A percentile compares a stretch with the other conserved stretches of the same genome.
Conservation (phyloP, 64 coral and sea anemone species). For the Platygyra sinensis region DNA sequence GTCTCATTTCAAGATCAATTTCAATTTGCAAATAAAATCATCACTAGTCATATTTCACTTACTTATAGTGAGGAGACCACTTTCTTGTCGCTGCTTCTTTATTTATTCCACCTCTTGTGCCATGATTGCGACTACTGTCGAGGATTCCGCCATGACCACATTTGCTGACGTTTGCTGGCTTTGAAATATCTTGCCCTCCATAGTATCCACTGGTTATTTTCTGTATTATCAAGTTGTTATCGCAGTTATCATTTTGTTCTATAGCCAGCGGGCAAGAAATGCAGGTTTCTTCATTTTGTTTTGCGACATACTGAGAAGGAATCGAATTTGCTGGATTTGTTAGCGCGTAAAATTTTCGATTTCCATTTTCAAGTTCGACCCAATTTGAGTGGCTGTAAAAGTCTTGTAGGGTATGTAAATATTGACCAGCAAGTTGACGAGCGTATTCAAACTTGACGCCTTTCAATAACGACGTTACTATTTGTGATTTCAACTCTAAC, state of each 20-base stretch:
- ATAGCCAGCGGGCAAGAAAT: background rate
- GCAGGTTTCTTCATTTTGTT: slow-evolving; percentile 55
- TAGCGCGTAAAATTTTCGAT: background rate
- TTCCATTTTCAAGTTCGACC: slow-evolving; percentile 55
- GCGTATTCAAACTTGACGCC: slow-evolving; percentile 54
- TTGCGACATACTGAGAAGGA: background rate
- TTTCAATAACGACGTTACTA: slow-evolving; percentile 44
- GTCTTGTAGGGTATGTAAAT: slow-evolving; percentile 80
- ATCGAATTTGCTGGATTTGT: background rate
- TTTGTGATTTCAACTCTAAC: slow-evolving; percentile 36
- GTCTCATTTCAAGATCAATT: background rate
- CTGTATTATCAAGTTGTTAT: slow-evolving; percentile 50
- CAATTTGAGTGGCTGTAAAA: slow-evolving; percentile 87
- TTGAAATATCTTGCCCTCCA: slow-evolving; percentile 55
- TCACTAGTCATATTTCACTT: background rate
- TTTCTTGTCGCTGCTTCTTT: slow-evolving; percentile 53
- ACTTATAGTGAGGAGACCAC: slow-evolving; percentile 72
- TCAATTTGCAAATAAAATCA: background rate
- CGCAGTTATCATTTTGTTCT: slow-evolving; percentile 24
- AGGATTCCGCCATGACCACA: slow-evolving; percentile 70
- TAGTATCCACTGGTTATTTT: slow-evolving; percentile 83
- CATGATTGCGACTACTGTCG: slow-evolving; percentile 17
- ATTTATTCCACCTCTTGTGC: slow-evolving; percentile 63
- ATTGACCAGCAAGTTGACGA: slow-evolving; percentile 53
- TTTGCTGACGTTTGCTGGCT: slow-evolving; percentile 57